Base-by-base conservation (phyloP, 35 echinoderm and acorn worm genomes). In the Chiridota heheva region DNA sequence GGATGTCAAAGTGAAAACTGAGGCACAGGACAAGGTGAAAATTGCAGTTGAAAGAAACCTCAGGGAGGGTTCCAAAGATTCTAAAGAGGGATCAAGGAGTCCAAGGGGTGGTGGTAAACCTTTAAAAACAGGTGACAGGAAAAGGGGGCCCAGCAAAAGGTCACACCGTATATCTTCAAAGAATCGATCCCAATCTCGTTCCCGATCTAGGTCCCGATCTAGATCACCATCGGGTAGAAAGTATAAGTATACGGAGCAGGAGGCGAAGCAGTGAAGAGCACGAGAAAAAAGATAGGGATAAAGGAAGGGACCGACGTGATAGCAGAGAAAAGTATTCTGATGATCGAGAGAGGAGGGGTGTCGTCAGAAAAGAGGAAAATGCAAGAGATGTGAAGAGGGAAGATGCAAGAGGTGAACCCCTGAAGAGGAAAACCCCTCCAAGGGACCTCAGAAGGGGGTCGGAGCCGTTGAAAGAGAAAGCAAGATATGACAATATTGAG, bases 151-250 rank as follows among this genome's bases (percentile, higher is more conserved):
- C 2, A 47, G 42, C 41, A 42, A 55, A 35, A 36, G 73, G 20
- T 77, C 73, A 3, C 60, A 47, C 6, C 60, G 48, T 10, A 70
- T 30, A 7, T n/a, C n/a, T n/a, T 33, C 22, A 31, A 83, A 46
- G 39, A 69, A 62, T 2, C 24, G 63, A 17, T 77, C 73, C 28
- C 37, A 55, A 40, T 77, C 69, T 12, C 67, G 67, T 42, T 71
- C 70, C 4, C 42, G 59, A 27, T 70, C 63, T 5, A 80, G 77
- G 33, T 86, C 84, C 42, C 53, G 44, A 2, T 77, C 87, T 0
- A 84, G 77, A 35, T 77, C 87, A 39, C 77, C 78, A 2, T 47
- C 43, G 1, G 47, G 87, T 28, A 78, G 86, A 36, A 43, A 44
- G 30, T 58, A 15, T 57, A 58, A 56, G 48, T 72, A 72, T 22